These are phyloP conservation scores for Microplitis demolitor DNA, from an alignment of 1,140 invertebrate genomes.

Conservation along the genomic window DNA sequence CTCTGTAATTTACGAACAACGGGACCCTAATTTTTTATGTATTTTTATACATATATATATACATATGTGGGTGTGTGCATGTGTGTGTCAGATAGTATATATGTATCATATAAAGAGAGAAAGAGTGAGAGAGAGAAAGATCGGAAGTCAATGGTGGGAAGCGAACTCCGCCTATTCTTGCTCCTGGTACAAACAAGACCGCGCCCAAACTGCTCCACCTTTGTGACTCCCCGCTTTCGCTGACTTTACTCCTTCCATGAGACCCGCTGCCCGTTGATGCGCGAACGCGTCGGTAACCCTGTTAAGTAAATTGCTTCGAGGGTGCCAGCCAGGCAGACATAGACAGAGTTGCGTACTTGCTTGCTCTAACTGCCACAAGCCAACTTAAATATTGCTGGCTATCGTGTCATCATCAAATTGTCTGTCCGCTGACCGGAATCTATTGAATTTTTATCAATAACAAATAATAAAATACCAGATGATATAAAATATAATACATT, in stretches of 20 bases:
- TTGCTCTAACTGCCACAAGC: too few species aligned
- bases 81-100: too few species aligned
- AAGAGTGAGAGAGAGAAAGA: conserved; percentile 14
- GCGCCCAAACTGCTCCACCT: conserved; percentile 44
- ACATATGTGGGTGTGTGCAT: too few species aligned
- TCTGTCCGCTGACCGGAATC: too few species aligned
- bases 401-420: too few species aligned
- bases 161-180: conserved; percentile 38
- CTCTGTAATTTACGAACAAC: conserved; percentile 22
- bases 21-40: background rate
- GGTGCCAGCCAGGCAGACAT: background rate
- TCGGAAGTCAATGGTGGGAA: conserved; percentile 20
- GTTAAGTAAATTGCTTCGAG: background rate
- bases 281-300: background rate
- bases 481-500: too few species aligned
- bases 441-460: too few species aligned
- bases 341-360: background rate
- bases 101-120: background rate
- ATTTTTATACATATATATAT: too few species aligned
- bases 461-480: too few species aligned
- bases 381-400: too few species aligned
- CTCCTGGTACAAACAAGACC: conserved; percentile 13
- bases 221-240: conserved; percentile 12
- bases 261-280: background rate
- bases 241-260: background rate